Evolutionary conservation across 1,140 invertebrate species (phyloP).

Genomic region (Nasonia giraulti): DNA sequence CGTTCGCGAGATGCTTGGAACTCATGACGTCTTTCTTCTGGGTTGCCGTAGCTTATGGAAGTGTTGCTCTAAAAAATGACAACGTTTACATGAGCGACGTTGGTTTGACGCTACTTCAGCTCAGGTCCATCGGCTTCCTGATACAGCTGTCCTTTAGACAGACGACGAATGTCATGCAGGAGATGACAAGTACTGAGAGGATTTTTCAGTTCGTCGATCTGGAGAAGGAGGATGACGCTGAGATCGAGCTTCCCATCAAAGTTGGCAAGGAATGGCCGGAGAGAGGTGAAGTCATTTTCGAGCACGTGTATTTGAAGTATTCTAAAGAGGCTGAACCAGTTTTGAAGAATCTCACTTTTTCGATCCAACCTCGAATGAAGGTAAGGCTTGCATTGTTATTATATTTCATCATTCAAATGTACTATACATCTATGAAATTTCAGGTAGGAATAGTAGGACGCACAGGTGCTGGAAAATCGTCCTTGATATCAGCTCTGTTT

Average conservation of each 20-base stretch:
- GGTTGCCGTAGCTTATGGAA: neutral
- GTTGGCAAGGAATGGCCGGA: slow-evolving; percentile 31
- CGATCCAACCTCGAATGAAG: slow-evolving; percentile 14
- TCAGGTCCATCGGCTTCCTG: slow-evolving; percentile 72
- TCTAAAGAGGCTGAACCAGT: slow-evolving; percentile 30
- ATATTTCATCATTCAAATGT: neutral
- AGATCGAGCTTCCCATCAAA: slow-evolving; percentile 63
- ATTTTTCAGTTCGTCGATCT: slow-evolving; percentile 84
- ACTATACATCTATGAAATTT: slow-evolving; percentile 70
- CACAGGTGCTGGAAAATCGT: slow-evolving; percentile 34
- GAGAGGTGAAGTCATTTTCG: slow-evolving; percentile 80
- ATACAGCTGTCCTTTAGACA: slow-evolving; percentile 76
- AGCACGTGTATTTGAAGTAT: slow-evolving; percentile 73
- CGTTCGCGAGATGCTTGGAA: slow-evolving; percentile 88
- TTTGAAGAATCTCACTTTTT: slow-evolving; percentile 10
- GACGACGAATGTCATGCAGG: slow-evolving; percentile 89
- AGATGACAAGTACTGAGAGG: slow-evolving; percentile 91
- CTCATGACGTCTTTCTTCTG: neutral
- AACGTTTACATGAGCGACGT: slow-evolving; percentile 75
- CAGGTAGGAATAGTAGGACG: slow-evolving; percentile 27
- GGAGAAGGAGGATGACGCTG: slow-evolving; percentile 74
- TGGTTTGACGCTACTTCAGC: slow-evolving; percentile 89
- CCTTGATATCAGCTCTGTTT: slow-evolving; percentile 13
- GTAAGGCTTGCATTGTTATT: slow-evolving; percentile 52
- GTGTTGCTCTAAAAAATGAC: neutral